Evolutionary conservation across 2,797 vertebrate species (phyloP).

Genomic region (Pelodytes ibericus): DNA sequence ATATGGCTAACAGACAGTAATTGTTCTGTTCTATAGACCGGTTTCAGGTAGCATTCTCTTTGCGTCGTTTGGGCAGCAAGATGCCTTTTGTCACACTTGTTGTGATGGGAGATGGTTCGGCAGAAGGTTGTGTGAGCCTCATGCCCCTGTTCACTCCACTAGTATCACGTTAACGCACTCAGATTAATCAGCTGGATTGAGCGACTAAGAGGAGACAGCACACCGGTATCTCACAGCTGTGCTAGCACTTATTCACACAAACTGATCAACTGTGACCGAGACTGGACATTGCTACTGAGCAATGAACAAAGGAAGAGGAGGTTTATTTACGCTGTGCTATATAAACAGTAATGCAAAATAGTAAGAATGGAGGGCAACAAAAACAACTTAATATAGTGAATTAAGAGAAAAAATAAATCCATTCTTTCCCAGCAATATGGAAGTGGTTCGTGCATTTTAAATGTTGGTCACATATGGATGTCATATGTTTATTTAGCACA

Average conservation of each 20-base stretch:
- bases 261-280: not conserved
- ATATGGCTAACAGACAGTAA: conserved; percentile 18
- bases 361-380: too few species aligned
- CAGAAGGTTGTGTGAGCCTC: conserved; percentile 35
- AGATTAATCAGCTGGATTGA: conserved; percentile 18
- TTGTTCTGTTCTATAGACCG: conserved; percentile 26
- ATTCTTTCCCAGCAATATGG: too few species aligned
- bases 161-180: conserved; percentile 37
- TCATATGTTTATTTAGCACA: too few species aligned
- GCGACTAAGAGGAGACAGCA: conserved; percentile 33
- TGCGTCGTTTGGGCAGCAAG: conserved; percentile 30
- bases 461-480: too few species aligned
- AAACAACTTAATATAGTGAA: too few species aligned
- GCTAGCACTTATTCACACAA: not conserved
- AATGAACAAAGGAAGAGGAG: too few species aligned
- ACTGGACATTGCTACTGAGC: not conserved
- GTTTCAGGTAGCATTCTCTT: conserved; percentile 17
- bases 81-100: conserved; percentile 24
- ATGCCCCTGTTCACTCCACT: conserved; percentile 20
- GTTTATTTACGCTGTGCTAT: too few species aligned
- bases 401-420: too few species aligned
- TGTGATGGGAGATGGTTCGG: conserved; percentile 24
- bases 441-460: too few species aligned
- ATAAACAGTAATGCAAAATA: too few species aligned
- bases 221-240: not conserved